These are phyloP conservation scores for Idaea biselata DNA, from an alignment of 2,888 invertebrate species.

Conservation along the genomic window DNA sequence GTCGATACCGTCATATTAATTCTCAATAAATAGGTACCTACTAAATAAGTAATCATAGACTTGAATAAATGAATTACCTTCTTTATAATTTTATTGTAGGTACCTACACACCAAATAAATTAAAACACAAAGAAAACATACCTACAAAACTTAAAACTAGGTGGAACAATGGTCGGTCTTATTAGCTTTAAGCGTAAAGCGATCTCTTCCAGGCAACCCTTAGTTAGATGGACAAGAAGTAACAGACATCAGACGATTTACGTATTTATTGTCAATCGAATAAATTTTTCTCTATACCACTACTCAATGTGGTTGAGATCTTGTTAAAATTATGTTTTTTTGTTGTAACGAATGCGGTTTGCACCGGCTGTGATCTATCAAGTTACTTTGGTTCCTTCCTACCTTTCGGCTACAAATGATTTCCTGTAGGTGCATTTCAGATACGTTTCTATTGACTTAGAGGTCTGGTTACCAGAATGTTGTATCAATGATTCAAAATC, in stretches of 20 bases:
- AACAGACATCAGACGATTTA: background rate
- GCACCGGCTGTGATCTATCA: conserved; percentile 29
- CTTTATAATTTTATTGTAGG: too few species aligned
- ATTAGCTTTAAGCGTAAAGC: too few species aligned
- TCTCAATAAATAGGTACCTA: too few species aligned
- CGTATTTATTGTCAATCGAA: background rate
- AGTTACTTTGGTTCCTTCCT: conserved; percentile 19
- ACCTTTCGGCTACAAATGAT: conserved; percentile 17
- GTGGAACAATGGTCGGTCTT: too few species aligned
- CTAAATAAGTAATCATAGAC: too few species aligned
- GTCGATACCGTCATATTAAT: too few species aligned
- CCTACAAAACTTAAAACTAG: too few species aligned
- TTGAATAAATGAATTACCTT: too few species aligned
- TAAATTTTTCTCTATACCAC: background rate
- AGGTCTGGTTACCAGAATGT: background rate
- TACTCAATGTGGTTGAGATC: background rate
- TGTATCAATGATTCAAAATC: background rate
- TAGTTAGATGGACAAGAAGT: too few species aligned
- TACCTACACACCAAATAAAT: too few species aligned
- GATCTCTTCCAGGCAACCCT: too few species aligned
- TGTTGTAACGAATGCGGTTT: conserved; percentile 28
- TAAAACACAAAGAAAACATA: too few species aligned
- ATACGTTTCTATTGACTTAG: background rate
- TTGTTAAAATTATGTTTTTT: conserved; percentile 18
- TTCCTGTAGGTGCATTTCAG: conserved; percentile 14